Evolutionary conservation across 2,888 invertebrate genomes (phyloP).

Genomic region (Acanthococcus lagerstroemiae): DNA sequence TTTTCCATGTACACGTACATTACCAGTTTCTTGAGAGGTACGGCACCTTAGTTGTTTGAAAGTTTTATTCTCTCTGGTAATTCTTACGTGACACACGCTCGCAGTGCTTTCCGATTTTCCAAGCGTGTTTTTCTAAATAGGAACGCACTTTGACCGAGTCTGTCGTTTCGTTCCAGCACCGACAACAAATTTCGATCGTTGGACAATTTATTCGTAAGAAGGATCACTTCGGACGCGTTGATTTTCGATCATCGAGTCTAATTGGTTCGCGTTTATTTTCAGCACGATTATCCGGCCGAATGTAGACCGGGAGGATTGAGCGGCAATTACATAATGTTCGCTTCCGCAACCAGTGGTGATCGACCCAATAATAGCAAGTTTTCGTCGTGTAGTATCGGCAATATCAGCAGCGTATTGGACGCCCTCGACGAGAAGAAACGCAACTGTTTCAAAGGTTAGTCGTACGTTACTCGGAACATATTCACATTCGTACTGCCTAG

Average conservation of each 20-base stretch:
- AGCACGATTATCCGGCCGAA: conserved; percentile 90
- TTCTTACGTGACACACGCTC: too few relatives aligned
- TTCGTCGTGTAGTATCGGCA: conserved; percentile 85
- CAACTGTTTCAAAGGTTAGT: conserved; percentile 81
- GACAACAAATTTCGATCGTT: too few relatives aligned
- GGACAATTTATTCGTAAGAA: too few relatives aligned
- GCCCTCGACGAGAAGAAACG: conserved; percentile 84
- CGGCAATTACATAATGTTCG: conserved; percentile 99
- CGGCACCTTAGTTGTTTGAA: too few relatives aligned
- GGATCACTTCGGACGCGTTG: too few relatives aligned
- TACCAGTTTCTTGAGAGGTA: too few relatives aligned
- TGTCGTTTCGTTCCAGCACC: too few relatives aligned
- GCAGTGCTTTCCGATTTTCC: too few relatives aligned
- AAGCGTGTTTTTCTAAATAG: too few relatives aligned
- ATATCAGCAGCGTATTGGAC: conserved; percentile 88
- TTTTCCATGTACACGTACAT: too few relatives aligned
- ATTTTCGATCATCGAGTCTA: background rate
- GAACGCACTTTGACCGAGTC: too few relatives aligned
- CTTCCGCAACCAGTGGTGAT: conserved; percentile 96
- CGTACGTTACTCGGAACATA: conserved; percentile 31
- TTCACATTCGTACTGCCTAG: background rate
- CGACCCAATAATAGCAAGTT: conserved; percentile 96
- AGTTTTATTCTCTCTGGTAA: too few relatives aligned
- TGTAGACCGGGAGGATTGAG: conserved; percentile 81
- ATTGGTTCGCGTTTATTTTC: conserved; percentile 34